Evolutionary conservation across 2,888 invertebrate genomes (phyloP).

Genomic region (Apotomis turbidana): DNA sequence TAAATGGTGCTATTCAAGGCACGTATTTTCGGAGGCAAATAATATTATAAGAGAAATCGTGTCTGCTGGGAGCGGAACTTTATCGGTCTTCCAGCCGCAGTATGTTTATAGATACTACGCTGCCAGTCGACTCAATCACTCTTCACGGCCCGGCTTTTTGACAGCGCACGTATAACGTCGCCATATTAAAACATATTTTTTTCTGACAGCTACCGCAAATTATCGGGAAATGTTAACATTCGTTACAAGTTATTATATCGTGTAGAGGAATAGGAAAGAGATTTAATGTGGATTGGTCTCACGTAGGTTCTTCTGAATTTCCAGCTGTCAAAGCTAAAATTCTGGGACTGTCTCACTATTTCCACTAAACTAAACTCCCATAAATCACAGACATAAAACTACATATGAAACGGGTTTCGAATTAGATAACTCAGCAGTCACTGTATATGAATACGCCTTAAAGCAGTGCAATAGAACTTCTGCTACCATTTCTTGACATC

Average conservation of each 20-base stretch:
- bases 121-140: conserved; percentile 36
- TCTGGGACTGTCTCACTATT: too few relatives aligned
- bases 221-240: neutral
- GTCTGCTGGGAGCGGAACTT: conserved; percentile 37
- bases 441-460: too few relatives aligned
- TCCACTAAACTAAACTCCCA: too few relatives aligned
- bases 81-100: conserved; percentile 31
- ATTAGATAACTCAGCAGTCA: too few relatives aligned
- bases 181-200: conserved; percentile 26
- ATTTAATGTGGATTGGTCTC: too few relatives aligned
- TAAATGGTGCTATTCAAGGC: conserved; percentile 37
- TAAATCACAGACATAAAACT: too few relatives aligned
- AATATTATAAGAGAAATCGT: conserved; percentile 41
- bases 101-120: conserved; percentile 30
- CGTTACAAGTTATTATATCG: neutral
- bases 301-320: too few relatives aligned
- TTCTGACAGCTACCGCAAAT: conserved; percentile 13
- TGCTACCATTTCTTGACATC: too few relatives aligned
- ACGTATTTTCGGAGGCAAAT: conserved; percentile 40
- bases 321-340: too few relatives aligned
- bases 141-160: conserved; percentile 28
- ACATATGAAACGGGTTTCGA: too few relatives aligned
- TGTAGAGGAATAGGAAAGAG: neutral
- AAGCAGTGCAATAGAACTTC: too few relatives aligned
- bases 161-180: conserved; percentile 24